These are phyloP conservation scores for Lissocephala sabroskyi DNA, from an alignment of 2,888 invertebrate genomes.

Conservation along the genomic window DNA sequence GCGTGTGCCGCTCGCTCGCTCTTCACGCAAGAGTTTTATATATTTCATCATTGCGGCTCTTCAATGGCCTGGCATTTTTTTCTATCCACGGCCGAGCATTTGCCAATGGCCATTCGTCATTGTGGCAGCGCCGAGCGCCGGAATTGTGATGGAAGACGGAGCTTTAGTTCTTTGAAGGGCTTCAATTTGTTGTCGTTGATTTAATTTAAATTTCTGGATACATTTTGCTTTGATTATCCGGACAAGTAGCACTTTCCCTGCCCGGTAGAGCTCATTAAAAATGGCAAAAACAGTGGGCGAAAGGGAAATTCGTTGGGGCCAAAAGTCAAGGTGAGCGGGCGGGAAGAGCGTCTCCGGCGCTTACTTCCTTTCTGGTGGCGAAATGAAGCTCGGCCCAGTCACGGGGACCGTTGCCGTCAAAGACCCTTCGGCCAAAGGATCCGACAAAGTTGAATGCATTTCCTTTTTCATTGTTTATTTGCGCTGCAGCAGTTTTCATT, in stretches of 20 bases:
- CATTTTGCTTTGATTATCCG: no score
- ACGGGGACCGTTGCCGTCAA: not conserved
- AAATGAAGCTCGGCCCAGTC: not conserved
- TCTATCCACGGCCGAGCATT: no score
- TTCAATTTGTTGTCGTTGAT: no score
- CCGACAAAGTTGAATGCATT: constrained; percentile 18
- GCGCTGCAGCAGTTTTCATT: constrained; percentile 16
- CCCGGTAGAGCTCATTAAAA: constrained; percentile 18
- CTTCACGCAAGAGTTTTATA: constrained; percentile 6
- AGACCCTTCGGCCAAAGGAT: no score
- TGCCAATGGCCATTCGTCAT: no score
- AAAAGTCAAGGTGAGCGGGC: constrained; percentile 9
- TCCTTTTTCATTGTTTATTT: constrained; percentile 26
- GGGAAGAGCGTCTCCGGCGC: constrained; percentile 5
- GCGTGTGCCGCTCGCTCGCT: constrained; percentile 23
- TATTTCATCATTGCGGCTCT: no score
- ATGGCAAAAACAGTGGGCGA: not conserved
- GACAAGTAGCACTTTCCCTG: no score
- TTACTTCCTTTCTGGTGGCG: constrained; percentile 4
- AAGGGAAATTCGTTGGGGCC: not conserved
- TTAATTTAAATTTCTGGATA: no score
- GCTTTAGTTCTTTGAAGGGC: no score
- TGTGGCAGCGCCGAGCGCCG: no score
- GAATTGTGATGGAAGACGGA: no score
- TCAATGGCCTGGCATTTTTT: no score